Conservation (phyloP, 2,797 vertebrate species). For the Yasuhikotakia modesta region DNA sequence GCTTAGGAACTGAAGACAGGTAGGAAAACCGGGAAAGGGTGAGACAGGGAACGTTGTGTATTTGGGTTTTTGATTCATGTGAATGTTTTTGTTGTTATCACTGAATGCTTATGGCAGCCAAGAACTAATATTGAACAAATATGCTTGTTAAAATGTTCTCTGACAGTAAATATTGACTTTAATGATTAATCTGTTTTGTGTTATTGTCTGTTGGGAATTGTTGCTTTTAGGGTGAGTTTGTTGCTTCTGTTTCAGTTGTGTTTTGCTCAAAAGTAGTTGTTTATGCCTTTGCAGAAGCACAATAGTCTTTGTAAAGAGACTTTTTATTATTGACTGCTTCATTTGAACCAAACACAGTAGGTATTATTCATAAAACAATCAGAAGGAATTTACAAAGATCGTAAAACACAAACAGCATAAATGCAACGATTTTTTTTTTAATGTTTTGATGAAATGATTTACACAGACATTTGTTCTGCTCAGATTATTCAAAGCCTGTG, state of each 20-base stretch:
- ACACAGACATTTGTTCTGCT: not conserved
- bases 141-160: not conserved
- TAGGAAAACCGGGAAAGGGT: constrained; percentile 59
- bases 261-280: not conserved
- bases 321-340: not conserved
- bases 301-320: not conserved
- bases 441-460: not conserved
- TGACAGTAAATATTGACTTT: not conserved
- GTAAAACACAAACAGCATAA: not conserved
- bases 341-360: not conserved
- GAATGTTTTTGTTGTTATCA: not conserved
- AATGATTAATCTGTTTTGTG: not conserved
- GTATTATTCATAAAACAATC: not conserved
- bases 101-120: not conserved
- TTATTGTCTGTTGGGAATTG: too few species aligned
- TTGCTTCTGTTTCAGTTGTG: not conserved
- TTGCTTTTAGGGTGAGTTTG: not conserved
- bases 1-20: constrained; percentile 51
- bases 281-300: not conserved
- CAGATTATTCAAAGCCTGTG: not conserved
- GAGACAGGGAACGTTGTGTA: not conserved
- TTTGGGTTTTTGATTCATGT: not conserved
- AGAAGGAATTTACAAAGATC: not conserved
- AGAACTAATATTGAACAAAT: too few species aligned
- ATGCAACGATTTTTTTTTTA: not conserved